Percentiles rank a stretch among this genome's conserved stretches.
These are phyloP conservation scores for Mesembrinibis cayennensis DNA, from an alignment of 2,113 vertebrate genomes.

Conservation along the genomic window DNA sequence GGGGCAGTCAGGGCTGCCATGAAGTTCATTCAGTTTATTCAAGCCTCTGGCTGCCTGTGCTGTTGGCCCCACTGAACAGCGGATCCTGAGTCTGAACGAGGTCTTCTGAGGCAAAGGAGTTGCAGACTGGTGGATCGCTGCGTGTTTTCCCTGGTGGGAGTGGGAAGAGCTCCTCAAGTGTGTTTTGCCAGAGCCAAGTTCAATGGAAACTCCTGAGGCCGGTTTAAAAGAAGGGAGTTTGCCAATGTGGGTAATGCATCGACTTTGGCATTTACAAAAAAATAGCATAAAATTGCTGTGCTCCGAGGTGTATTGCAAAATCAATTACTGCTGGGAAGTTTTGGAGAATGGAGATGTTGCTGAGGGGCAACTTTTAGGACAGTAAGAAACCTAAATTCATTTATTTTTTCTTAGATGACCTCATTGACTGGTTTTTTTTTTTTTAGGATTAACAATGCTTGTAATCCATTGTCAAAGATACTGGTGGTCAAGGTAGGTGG, in stretches of 20 bases:
- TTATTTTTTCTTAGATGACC: background rate
- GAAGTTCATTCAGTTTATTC: background rate
- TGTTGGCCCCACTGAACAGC: fast-evolving
- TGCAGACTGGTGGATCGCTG: background rate
- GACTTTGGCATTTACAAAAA: background rate
- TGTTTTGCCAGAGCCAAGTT: background rate
- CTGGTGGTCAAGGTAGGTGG: background rate
- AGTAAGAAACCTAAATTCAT: background rate
- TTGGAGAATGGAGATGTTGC: background rate
- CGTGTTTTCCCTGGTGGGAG: background rate
- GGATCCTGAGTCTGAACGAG: fast-evolving
- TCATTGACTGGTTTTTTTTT: background rate
- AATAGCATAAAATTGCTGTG: background rate
- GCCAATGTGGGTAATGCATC: background rate
- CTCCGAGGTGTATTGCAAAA: conserved; percentile 23
- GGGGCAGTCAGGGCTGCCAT: background rate
- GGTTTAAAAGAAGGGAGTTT: background rate
- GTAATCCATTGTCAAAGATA: background rate
- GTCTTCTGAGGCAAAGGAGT: background rate
- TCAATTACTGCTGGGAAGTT: conserved; percentile 26
- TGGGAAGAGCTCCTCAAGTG: background rate
- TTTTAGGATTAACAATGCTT: background rate
- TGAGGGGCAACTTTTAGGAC: background rate
- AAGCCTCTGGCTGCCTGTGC: background rate
- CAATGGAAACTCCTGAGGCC: background rate